Base-by-base conservation (phyloP, 2,888 invertebrate genomes). In the Elmis aenea region DNA sequence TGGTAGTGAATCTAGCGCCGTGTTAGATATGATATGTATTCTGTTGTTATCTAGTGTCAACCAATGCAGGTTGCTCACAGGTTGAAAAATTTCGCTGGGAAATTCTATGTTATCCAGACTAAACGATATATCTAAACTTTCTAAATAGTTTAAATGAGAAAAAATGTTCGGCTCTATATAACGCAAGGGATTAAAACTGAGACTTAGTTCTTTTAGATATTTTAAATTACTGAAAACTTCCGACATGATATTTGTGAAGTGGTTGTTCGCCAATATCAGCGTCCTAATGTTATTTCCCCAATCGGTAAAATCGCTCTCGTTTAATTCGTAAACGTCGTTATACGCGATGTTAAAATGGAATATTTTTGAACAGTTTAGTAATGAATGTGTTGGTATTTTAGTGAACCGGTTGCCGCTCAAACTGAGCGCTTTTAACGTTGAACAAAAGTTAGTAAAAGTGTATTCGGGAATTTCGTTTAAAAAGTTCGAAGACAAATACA, bases 131-230 rank as follows among this genome's bases (percentile, higher is more conserved):
- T 92, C 92, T 21, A 93, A 70, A 43, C 85, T 85, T 64, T 87
- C 85, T 31, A 93, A 69, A 32, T 78, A 76, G 18, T 83, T 81
- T 39, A 91, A 74, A 54, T 86, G 85, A 38, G 76, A 74, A 62
- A 93, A 89, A 10, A 89, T 83, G 58, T 85, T 79, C 13, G 82
- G 78, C 60, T 89, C 85, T 50, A 94, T 77, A 57, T 84, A 82
- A 53, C 82, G 79, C 46, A 95, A 76, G 58, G 87, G 84, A 67
- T 95, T 95, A 68, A 93, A 91, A 61, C 92, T 92, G 48, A 95
- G 71, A 68, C 88, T 89, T 47, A 95, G 77, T 68, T 93, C 92
- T 58, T 85, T 84, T 50, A 95, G 75, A 50, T 84, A 79, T 46
- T 79, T 79, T 31, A 85, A 75, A 23, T 81, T 81, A 39, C 77